phyloP scores from a whole-genome alignment of 2,888 invertebrate genomes.

The Frankliniella intonsa region DNA sequence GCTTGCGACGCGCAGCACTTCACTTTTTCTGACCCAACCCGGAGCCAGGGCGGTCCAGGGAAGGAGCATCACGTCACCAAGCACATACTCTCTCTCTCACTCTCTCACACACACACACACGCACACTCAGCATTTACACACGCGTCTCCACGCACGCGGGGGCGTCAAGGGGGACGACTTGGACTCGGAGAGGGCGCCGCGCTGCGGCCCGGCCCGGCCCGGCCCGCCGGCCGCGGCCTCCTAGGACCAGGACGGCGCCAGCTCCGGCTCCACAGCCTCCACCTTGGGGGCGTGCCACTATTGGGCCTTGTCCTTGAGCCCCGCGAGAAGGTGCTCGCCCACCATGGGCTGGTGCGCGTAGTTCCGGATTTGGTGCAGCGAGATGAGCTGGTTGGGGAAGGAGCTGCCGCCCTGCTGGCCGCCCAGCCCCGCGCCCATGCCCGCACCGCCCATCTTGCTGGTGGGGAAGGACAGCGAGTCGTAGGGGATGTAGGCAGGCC shows the following conservation, averaged over 20 bases:
- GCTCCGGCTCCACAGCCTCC: slow-evolving; percentile 2
- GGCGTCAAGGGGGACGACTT: neutral
- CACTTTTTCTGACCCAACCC: too few relatives aligned
- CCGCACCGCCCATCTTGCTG: slow-evolving; percentile 12
- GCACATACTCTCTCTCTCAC: neutral
- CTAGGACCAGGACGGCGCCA: neutral
- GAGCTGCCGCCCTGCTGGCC: slow-evolving; percentile 47
- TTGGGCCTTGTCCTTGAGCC: slow-evolving; percentile 41
- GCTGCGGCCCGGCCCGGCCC: too few relatives aligned
- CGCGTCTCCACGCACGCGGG: neutral
- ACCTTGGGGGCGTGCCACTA: slow-evolving; percentile 34
- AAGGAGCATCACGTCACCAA: neutral
- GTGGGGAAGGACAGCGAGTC: slow-evolving; percentile 81
- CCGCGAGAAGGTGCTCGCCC: slow-evolving; percentile 41
- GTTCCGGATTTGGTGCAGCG: slow-evolving; percentile 92
- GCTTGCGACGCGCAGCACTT: neutral
- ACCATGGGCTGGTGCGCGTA: slow-evolving; percentile 80
- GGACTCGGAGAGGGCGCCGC: too few relatives aligned
- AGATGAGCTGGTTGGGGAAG: slow-evolving; percentile 90
- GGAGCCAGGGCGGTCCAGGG: neutral
- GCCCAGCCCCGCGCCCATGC: slow-evolving; percentile 42
- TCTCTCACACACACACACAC: neutral
- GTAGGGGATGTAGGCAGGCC: slow-evolving; percentile 70
- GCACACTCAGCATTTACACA: neutral
- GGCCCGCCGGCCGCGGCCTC: neutral